Conservation (phyloP, 2,113 vertebrate genomes). For the Nipponia nippon region DNA sequence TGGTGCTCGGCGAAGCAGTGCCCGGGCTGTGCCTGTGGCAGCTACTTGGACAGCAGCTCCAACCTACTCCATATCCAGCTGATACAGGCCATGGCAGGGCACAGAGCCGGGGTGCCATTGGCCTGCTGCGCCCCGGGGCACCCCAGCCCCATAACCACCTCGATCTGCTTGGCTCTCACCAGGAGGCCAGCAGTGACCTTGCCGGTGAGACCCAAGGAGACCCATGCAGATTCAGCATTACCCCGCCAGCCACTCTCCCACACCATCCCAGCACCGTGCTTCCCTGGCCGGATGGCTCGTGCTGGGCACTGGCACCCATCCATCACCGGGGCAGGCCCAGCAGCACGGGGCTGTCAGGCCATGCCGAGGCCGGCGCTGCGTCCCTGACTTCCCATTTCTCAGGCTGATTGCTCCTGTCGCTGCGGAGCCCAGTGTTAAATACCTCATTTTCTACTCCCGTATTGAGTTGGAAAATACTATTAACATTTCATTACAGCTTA, state of each 20-base stretch:
- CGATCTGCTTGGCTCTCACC: background rate
- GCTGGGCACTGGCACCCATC: background rate
- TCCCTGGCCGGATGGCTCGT: background rate
- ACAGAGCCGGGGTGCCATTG: rapidly evolving
- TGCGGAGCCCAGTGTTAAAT: conserved; percentile 31
- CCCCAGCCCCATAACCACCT: background rate
- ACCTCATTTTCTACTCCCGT: conserved; percentile 37
- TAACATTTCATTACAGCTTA: conserved; percentile 62
- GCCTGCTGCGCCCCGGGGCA: rapidly evolving
- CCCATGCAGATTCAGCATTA: background rate
- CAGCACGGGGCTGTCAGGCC: background rate
- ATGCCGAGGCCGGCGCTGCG: background rate
- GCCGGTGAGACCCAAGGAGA: conserved; percentile 32
- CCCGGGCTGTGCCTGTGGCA: background rate
- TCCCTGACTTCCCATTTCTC: conserved; percentile 41
- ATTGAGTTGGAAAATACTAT: conserved; percentile 58
- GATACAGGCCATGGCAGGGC: rapidly evolving
- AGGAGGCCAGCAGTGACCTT: background rate
- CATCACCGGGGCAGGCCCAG: background rate
- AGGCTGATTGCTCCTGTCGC: conserved; percentile 63
- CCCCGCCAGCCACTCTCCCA: background rate
- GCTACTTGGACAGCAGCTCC: background rate
- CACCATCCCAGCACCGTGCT: background rate
- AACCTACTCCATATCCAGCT: background rate
- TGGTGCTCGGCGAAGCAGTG: rapidly evolving